These are phyloP conservation scores for Oithona nana DNA, from an alignment of 2,888 invertebrate genomes.

Conservation along the genomic window DNA sequence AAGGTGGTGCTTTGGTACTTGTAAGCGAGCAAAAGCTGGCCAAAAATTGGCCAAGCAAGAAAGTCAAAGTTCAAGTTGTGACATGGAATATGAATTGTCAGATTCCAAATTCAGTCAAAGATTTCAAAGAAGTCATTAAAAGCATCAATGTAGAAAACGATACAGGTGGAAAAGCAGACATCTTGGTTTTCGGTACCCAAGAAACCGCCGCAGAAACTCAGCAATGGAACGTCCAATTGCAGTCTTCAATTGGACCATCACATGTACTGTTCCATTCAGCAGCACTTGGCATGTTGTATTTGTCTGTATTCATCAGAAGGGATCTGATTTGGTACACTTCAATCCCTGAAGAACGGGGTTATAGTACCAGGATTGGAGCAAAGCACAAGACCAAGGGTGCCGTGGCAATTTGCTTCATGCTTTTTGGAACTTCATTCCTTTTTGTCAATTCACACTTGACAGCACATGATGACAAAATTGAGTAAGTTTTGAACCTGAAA, in stretches of 20 bases:
- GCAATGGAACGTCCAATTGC: slow-evolving; percentile 69
- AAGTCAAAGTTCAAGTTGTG: slow-evolving; percentile 69
- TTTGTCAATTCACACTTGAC: slow-evolving; percentile 90
- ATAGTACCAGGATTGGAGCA: slow-evolving; percentile 72
- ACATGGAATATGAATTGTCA: slow-evolving; percentile 94
- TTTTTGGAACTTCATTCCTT: slow-evolving; percentile 79
- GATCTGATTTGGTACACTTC: slow-evolving; percentile 94
- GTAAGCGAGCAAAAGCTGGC: slow-evolving; percentile 66
- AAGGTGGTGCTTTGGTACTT: no score
- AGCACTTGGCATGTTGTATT: slow-evolving; percentile 66
- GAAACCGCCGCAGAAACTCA: slow-evolving; percentile 70
- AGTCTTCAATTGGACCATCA: slow-evolving; percentile 79
- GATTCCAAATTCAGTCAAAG: slow-evolving; percentile 44
- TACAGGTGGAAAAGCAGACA: no score
- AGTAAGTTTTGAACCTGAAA: no score
- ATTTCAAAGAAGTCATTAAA: slow-evolving; percentile 67
- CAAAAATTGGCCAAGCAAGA: slow-evolving; percentile 62
- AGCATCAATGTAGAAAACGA: slow-evolving; percentile 64
- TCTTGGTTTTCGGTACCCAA: slow-evolving; percentile 80
- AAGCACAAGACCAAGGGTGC: slow-evolving; percentile 74
- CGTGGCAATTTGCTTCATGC: slow-evolving; percentile 69
- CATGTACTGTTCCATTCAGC: slow-evolving; percentile 74
- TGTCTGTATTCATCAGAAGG: slow-evolving; percentile 66
- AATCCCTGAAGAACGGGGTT: slow-evolving; percentile 27
- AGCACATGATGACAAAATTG: slow-evolving; percentile 72